These are phyloP conservation scores for Gryllus bimaculatus DNA, from an alignment of 1,140 invertebrate species.

Conservation along the genomic window DNA sequence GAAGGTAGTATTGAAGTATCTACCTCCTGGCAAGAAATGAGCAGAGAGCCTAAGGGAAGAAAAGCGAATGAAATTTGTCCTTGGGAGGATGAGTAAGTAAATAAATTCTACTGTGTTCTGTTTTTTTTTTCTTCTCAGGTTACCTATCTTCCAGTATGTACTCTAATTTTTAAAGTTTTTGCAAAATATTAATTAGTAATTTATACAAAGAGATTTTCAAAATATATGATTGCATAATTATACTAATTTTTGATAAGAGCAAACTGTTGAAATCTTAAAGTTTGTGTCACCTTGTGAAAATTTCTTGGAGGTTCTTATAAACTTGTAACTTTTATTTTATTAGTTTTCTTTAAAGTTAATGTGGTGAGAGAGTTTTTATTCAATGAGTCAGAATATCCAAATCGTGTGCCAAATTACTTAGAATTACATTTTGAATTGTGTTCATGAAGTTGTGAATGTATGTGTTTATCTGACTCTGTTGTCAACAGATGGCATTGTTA, in stretches of 20 bases:
- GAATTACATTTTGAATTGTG: too few relatives aligned
- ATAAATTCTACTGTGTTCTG: not conserved
- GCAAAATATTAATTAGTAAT: not conserved
- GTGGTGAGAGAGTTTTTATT: too few relatives aligned
- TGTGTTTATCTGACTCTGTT: too few relatives aligned
- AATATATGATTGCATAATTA: not conserved
- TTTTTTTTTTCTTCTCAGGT: conserved; percentile 18
- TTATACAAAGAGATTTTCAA: not conserved
- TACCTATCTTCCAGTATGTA: not conserved
- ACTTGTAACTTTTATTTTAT: too few relatives aligned
- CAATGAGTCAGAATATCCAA: too few relatives aligned
- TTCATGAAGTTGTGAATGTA: too few relatives aligned
- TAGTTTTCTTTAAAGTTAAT: too few relatives aligned
- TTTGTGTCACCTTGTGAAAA: not conserved
- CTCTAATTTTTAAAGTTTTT: not conserved
- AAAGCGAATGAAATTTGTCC: conserved; percentile 73
- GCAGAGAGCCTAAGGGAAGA: conserved; percentile 9
- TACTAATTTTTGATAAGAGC: not conserved
- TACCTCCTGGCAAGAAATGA: not conserved
- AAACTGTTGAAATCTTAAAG: not conserved
- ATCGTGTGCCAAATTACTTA: too few relatives aligned
- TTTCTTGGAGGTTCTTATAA: too few relatives aligned
- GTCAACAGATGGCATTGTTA: too few relatives aligned
- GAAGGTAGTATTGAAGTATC: not conserved
- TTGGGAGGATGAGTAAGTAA: conserved; percentile 82